These are phyloP conservation scores for Chromobotia macracanthus DNA, from an alignment of 2,797 vertebrate species.

Conservation along the genomic window DNA sequence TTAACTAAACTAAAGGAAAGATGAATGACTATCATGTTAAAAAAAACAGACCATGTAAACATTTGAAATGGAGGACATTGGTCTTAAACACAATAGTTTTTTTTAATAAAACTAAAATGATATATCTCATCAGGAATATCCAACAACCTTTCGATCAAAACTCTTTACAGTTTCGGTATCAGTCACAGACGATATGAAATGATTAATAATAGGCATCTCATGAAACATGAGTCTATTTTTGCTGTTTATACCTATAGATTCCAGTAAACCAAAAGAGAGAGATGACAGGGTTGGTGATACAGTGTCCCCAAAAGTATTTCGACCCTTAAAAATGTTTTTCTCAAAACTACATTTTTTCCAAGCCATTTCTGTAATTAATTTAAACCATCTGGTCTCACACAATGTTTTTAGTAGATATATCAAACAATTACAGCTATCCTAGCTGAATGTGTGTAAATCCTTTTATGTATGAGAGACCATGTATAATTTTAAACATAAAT, in stretches of 20 bases:
- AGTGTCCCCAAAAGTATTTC: background rate
- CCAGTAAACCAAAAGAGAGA: slow-evolving; percentile 51
- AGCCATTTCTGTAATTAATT: background rate
- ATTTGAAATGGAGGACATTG: slow-evolving; percentile 22
- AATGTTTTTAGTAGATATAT: background rate
- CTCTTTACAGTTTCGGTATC: slow-evolving; percentile 49
- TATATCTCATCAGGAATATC: slow-evolving; percentile 38
- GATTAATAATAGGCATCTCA: slow-evolving; percentile 27
- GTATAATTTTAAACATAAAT: no score
- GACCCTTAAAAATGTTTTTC: background rate
- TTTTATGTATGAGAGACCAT: no score
- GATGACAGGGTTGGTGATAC: slow-evolving; percentile 35
- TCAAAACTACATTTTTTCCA: background rate
- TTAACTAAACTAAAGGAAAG: slow-evolving; percentile 21
- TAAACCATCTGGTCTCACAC: background rate
- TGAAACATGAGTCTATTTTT: slow-evolving; percentile 22
- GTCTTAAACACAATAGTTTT: slow-evolving; percentile 26
- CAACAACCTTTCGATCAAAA: slow-evolving; percentile 36
- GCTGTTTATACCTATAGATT: slow-evolving; percentile 34
- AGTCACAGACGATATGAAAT: slow-evolving; percentile 44
- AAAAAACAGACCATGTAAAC: slow-evolving; percentile 29
- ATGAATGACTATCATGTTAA: background rate
- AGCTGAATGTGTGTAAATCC: no score
- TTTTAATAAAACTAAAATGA: slow-evolving; percentile 9
- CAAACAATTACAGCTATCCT: background rate